Evolutionary conservation across 2,888 invertebrate genomes (phyloP), one percentile per base, ranked within the genome.

Genomic region (Elysia crispata): DNA sequence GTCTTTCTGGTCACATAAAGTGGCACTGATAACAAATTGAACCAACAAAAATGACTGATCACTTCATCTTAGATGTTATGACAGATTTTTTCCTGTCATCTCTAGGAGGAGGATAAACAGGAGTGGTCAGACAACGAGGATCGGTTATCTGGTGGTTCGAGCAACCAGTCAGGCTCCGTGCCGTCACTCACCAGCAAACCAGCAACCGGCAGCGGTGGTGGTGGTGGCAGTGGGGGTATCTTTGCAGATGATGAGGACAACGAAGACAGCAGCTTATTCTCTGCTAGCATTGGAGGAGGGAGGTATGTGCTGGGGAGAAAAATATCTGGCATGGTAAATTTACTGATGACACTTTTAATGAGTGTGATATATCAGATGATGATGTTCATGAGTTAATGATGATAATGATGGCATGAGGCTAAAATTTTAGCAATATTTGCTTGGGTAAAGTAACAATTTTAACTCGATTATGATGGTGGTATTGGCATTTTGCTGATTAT

Each of bases 221-320:
- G 33, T n/a, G 28, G 33, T 13, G 18, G 69, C 20, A n/a, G 33
- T 13, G 18, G 69, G n/a, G 31, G 69, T 33, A 57, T 50, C n/a
- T 23, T 77, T 31, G 66, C 67, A 30, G 76, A n/a, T n/a, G 69
- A 77, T 33, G 77, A 77, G 1, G 31, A 28, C 25, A 57, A 69
- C n/a, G 69, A 57, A 1, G 70, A 70, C 60, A 23, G 23, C 60
- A 6, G 6, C 6, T 18, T 60, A 5, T 60, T 60, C 60, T 23
- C 60, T 60, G 20, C 60, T 5, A 18, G 60, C 60, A 60, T 23
- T 11, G 41, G 41, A 41, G 41, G 41, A 23, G 60, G 8, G 8
- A 60, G 60, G 60, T 60, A 20, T 8, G 60, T 60, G 60, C 6
- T 5, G 60, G 60, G 60, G 15, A 41, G n/a, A n/a, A n/a, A n/a